Base-by-base conservation (phyloP, 2,888 invertebrate species). In the Nymphalis polychloros region DNA sequence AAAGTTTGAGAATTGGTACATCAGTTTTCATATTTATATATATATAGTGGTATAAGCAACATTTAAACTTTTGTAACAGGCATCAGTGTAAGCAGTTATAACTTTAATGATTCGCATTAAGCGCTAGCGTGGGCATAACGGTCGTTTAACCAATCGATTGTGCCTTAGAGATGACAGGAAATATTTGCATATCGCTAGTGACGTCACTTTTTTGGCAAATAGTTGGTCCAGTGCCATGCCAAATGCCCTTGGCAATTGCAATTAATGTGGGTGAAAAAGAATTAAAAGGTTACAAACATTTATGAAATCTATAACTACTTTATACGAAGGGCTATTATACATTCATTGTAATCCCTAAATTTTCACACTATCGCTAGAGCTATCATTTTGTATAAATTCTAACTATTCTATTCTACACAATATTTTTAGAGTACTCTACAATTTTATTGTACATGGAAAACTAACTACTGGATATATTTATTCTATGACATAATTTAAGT, bases 341-440 rank as follows among this genome's bases (percentile, higher is more conserved):
- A 90, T 82, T 81, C 78, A 80, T 67, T 80, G 78, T 85, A 86
- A 84, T 82, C 81, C 82, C 88, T 88, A 89, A 81, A 76, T 85
- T 83, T 84, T 84, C 84, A 87, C 84, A 84, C 88, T 89, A 88
- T 81, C 73, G 73, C 88, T 89, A 89, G 76, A 82, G 72, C 87
- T 90, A 88, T 81, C 81, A 86, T 87, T 88, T 87, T 90, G 92
- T 92, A 92, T 90, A 92, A 92, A 92, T 86, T 90, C 92, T 92
- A 92, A 84, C 87, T 91, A 90, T 77, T 81, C 87, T 88, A 90
- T 87, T 76, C 83, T 80, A 83, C 64, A 72, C 65, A 63, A 55
- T 63, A 69, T 70, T 86, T 87, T 81, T 86, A 84, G 84, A 86
- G 83, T 89, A 89, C 76, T 88, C 92, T 91, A 92, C 89, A 90